Evolutionary conservation across 2,797 vertebrate genomes (phyloP), one percentile per base, ranked within the genome.

Genomic region (Acanthiza pusilla): DNA sequence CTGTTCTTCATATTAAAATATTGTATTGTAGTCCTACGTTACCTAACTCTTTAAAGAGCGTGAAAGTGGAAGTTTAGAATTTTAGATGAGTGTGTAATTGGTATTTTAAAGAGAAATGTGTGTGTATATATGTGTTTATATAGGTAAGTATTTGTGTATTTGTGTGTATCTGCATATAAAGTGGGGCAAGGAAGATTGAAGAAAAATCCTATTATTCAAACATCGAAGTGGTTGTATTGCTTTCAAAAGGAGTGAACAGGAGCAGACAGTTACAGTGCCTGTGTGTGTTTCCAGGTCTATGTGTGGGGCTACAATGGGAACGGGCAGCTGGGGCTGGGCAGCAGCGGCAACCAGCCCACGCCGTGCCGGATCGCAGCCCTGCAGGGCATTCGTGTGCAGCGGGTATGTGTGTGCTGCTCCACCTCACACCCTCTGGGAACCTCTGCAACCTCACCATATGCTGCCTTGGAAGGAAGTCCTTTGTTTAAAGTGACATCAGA

Each of bases 281-380:
- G 38, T 89, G n/a, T 96, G 85, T 88, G 68, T 89, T 93, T 87
- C 23, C 88, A 99, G 99, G 98, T 99, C 71, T 99, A 99, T 32
- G 99, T 99, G n/a, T 99, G 99, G 99, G 99, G 99, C 50, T 99
- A 99, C 97, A 99, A 99, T 83, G 99, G 99, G 82, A 99, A 99
- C 2, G 99, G 99, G 14, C 99, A 99, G 97, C 98, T 99, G 2
- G 99, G 99, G 73, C 96, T 99, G 91, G 99, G 99, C 73, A 99
- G 99, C 97, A 99, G 99, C 7, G 98, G 99, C 72, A 99, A 99
- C 92, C 99, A 99, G 97, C 99, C 99, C 72, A 99, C 99, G 0
- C 99, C 99, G 0, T 99, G 99, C 88, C 98, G 99, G 89, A 98
- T 99, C 16, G 99, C 99, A 26, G 98, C 99, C 62, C 96, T 99